Percentiles rank a stretch among this genome's conserved stretches.
These are phyloP conservation scores for Echinometra lucunter DNA, from an alignment of 53 echinoderm and acorn worm species.

Conservation along the genomic window DNA sequence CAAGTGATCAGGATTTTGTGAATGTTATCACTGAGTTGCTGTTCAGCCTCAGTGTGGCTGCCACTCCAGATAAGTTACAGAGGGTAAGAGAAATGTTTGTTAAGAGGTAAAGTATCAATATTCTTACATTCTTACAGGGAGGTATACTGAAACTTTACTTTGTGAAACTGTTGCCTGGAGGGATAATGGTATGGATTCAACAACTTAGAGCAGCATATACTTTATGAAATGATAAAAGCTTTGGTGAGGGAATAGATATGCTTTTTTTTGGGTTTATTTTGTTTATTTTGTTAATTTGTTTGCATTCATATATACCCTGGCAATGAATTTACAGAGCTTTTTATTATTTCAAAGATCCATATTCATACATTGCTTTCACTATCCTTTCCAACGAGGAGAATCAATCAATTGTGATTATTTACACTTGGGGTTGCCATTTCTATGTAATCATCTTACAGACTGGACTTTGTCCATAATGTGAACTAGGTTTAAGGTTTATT, in stretches of 20 bases:
- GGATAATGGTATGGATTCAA: not conserved
- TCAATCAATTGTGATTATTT: too few species aligned
- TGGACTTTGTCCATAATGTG: not conserved
- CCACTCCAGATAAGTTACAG: slow-evolving; percentile 97
- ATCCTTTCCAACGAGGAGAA: too few species aligned
- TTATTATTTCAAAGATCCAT: too few species aligned
- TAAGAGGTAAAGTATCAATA: not conserved
- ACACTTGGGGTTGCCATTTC: not conserved
- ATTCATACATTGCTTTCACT: too few species aligned
- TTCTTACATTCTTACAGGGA: not conserved
- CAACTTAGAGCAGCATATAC: not conserved
- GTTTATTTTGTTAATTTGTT: not conserved
- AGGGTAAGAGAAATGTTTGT: slow-evolving; percentile 68
- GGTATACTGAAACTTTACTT: not conserved
- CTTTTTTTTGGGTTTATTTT: not conserved
- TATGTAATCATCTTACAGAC: not conserved
- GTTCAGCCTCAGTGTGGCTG: slow-evolving; percentile 91
- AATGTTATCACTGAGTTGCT: slow-evolving; percentile 92
- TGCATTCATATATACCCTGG: too few species aligned
- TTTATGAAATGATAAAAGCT: not conserved
- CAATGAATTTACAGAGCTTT: too few species aligned
- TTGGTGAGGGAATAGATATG: not conserved
- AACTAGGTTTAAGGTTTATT: not conserved
- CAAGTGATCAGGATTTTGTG: slow-evolving; percentile 91
- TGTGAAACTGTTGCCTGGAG: not conserved